Evolutionary conservation across 2,888 invertebrate species (phyloP), one percentile per base, ranked within the genome.

Genomic region (Bimastos eiseni): DNA sequence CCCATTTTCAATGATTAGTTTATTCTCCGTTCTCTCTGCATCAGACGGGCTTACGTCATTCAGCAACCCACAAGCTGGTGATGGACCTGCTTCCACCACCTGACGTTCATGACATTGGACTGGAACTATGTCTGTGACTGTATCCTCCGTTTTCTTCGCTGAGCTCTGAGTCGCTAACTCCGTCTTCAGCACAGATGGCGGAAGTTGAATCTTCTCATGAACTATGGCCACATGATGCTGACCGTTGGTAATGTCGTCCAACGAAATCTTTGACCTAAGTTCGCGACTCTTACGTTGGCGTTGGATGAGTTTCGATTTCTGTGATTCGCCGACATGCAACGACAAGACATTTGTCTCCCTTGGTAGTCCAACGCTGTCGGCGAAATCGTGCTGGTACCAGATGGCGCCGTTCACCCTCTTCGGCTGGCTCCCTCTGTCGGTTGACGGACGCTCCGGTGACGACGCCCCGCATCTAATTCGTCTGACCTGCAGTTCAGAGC

Each of bases 401-500:
- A 70, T n/a, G 30, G n/a, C 8, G 1, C 70, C 30, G 30, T n/a
- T 70, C 70, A 70, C 30, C 4, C 30, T n/a, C n/a, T 2, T 70
- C 70, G 70, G 70, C 70, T 70, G 70, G n/a, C n/a, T n/a, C 70
- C 70, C 70, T n/a, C 70, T 70, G 17, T 70, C 70, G 30, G 30
- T 70, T 70, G 70, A 70, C 8, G 70, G 70, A 70, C 70, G 70
- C 30, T n/a, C 30, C 30, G 30, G 8, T n/a, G 70, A n/a, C 30
- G 11, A 70, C 30, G 70, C 11, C 70, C 30, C 70, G 70, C 8
- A n/a, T 70, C 70, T 30, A n/a, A n/a, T 70, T n/a, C 70, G 70
- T n/a, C 70, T 70, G 70, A 70, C 70, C 70, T 70, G 70, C 70
- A 70, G 70, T 70, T 70, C 70, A n/a, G 70, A 70, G 70, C 30